Evolutionary conservation across 1,140 invertebrate species (phyloP).

Genomic region (Thaumetopoea pityocampa): DNA sequence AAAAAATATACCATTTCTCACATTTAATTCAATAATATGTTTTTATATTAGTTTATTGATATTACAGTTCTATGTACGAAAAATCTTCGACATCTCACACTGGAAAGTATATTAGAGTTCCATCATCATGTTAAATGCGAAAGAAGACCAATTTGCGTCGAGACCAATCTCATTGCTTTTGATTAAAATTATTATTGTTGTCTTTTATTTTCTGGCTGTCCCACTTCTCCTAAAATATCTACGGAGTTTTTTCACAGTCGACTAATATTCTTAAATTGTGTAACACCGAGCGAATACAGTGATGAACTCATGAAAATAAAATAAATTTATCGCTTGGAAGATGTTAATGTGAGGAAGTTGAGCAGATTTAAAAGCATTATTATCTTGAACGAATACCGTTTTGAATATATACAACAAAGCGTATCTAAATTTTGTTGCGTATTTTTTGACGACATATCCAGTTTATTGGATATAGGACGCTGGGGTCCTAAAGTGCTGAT

Average conservation of each 20-base stretch:
- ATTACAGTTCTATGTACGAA: conserved; percentile 25
- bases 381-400: too few species aligned
- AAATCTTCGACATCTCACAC: conserved; percentile 22
- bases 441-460: too few species aligned
- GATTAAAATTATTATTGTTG: conserved; percentile 67
- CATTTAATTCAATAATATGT: too few species aligned
- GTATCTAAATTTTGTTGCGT: too few species aligned
- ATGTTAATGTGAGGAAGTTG: too few species aligned
- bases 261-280: conserved; percentile 17
- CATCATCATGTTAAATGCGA: conserved; percentile 59
- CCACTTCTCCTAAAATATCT: conserved; percentile 10
- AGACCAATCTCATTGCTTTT: conserved; percentile 62
- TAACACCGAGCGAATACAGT: conserved; percentile 5
- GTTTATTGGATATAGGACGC: too few species aligned
- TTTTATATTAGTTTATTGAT: too few species aligned
- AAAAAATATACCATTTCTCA: too few species aligned
- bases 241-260: conserved; percentile 2
- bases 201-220: conserved; percentile 30
- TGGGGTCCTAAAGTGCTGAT: too few species aligned
- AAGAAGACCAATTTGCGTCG: conserved; percentile 59
- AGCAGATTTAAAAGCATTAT: too few species aligned
- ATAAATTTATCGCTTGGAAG: conserved; percentile 17
- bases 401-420: too few species aligned
- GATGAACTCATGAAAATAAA: conserved; percentile 19
- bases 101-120: conserved; percentile 33